Conservation (phyloP, 2,113 vertebrate genomes). For the Halcyon senegalensis region DNA sequence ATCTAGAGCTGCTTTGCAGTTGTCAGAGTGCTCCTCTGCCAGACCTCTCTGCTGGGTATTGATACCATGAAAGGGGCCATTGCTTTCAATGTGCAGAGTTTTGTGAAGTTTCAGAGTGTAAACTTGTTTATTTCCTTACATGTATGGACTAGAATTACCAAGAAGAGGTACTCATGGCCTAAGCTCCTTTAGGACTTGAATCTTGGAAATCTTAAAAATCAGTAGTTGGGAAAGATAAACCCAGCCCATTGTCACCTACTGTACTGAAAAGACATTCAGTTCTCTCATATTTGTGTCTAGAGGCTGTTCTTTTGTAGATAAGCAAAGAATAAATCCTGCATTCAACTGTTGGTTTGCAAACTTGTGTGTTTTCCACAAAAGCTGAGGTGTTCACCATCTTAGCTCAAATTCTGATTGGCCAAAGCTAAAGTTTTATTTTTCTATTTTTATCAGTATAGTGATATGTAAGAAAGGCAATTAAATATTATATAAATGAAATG, state of each 20-base stretch:
- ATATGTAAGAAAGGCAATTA: not conserved
- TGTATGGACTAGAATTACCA: not conserved
- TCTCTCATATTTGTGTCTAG: not conserved
- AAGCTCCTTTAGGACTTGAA: not conserved
- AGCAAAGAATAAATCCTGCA: not conserved
- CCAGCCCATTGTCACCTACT: not conserved
- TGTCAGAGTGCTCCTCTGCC: not conserved
- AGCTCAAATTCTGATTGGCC: not conserved
- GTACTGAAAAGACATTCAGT: not conserved
- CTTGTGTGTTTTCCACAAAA: not conserved
- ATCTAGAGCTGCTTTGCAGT: not conserved
- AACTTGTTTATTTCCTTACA: not conserved
- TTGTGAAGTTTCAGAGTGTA: not conserved
- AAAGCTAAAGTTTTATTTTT: not conserved
- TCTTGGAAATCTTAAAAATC: not conserved
- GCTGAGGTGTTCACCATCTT: not conserved
- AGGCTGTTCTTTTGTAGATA: not conserved
- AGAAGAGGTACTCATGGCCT: not conserved
- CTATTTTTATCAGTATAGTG: not conserved
- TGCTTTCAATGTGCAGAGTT: not conserved
- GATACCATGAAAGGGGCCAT: not conserved
- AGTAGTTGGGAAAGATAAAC: not conserved
- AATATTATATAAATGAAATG: not conserved
- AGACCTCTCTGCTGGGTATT: not conserved
- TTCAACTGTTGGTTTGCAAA: not conserved